Evolutionary conservation across 1,140 invertebrate genomes (phyloP).

Genomic region (Micrasema minimum): DNA sequence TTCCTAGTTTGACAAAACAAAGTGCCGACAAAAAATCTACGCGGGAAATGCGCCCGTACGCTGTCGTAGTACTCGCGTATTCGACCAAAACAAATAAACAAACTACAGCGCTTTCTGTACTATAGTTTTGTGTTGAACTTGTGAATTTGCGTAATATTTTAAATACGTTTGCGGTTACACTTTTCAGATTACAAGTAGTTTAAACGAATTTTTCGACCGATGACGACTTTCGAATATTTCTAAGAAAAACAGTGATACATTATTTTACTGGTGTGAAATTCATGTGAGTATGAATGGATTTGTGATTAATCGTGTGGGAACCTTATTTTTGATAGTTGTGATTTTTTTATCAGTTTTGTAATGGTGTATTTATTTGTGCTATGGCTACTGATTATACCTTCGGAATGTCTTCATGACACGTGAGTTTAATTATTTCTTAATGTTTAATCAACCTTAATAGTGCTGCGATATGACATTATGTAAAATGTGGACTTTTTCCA

Average conservation of each 20-base stretch:
- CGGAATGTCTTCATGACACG: background rate
- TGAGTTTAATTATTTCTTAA: too few relatives aligned
- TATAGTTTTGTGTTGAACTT: slow-evolving; percentile 18
- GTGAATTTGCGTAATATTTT: background rate
- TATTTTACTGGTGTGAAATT: background rate
- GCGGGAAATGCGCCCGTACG: slow-evolving; percentile 12
- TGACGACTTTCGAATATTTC: slow-evolving; percentile 11
- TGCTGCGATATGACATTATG: background rate
- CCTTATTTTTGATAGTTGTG: background rate
- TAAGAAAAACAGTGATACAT: slow-evolving; percentile 8
- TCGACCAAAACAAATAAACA: background rate
- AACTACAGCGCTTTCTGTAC: background rate
- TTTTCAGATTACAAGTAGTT: background rate
- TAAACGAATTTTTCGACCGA: background rate
- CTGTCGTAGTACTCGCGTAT: background rate
- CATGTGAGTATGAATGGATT: too few relatives aligned
- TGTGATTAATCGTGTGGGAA: background rate
- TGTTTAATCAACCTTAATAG: background rate
- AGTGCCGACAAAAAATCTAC: slow-evolving; percentile 7
- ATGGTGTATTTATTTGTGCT: background rate
- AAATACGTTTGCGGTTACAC: background rate
- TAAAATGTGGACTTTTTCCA: background rate
- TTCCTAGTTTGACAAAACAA: slow-evolving; percentile 19
- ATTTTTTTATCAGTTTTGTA: background rate
- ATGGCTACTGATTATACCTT: background rate